Percentiles rank a stretch among this genome's conserved stretches.
Conservation (phyloP, 2,888 invertebrate species). For the Nebria brevicollis region DNA sequence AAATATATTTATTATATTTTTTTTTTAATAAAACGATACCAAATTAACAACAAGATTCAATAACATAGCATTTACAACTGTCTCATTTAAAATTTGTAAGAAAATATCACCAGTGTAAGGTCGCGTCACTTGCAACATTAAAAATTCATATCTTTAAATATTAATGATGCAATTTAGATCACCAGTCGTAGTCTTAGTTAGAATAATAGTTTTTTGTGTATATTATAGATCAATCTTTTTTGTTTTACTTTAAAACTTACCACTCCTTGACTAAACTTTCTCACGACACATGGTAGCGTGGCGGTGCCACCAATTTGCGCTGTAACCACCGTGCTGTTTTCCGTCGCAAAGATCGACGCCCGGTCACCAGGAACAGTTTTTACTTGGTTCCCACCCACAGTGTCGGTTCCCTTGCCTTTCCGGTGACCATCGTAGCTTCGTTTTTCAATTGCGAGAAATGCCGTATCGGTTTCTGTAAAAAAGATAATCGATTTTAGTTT, state of each 20-base stretch:
- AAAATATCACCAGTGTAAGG: no score
- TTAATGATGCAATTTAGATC: no score
- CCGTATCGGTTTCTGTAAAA: constrained; percentile 27
- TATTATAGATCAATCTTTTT: neutral
- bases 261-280: constrained; percentile 65
- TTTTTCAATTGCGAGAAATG: constrained; percentile 31
- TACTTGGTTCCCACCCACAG: constrained; percentile 52
- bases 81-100: no score
- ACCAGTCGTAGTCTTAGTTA: no score
- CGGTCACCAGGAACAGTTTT: constrained; percentile 52
- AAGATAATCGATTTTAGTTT: constrained; percentile 15
- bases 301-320: constrained; percentile 67
- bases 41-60: no score
- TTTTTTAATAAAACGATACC: no score
- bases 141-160: no score
- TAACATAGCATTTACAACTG: no score
- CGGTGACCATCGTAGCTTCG: constrained; percentile 59
- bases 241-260: constrained; percentile 58
- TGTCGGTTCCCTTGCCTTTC: constrained; percentile 53
- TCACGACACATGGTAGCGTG: constrained; percentile 65
- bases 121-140: no score
- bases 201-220: no score
- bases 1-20: no score
- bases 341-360: constrained; percentile 61
- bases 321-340: constrained; percentile 65